Conservation (phyloP, 2,888 invertebrate species). For the Agrotis puta region DNA sequence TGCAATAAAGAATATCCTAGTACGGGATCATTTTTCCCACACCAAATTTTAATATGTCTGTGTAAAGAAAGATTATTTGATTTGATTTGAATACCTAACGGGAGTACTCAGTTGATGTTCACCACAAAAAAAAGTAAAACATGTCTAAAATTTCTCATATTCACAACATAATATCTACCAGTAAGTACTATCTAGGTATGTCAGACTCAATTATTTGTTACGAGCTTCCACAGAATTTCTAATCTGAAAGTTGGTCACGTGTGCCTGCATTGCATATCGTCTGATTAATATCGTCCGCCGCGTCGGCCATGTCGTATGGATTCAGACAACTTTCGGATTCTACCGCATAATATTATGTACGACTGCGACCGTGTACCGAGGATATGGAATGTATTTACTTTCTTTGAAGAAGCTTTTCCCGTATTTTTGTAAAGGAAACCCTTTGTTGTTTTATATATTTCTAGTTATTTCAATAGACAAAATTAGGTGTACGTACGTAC, state of each 20-base stretch:
- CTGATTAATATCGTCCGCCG: slow-evolving; percentile 85
- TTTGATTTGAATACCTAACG: too few relatives aligned
- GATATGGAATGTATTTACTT: slow-evolving; percentile 47
- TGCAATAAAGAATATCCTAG: too few relatives aligned
- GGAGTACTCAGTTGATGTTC: too few relatives aligned
- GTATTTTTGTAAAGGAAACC: background rate
- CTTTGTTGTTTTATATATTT: too few relatives aligned
- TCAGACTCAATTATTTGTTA: slow-evolving; percentile 84
- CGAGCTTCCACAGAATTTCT: slow-evolving; percentile 74
- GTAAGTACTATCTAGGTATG: slow-evolving; percentile 6
- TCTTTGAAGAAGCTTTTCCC: background rate
- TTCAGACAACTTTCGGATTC: slow-evolving; percentile 82
- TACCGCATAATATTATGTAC: slow-evolving; percentile 67
- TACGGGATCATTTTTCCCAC: too few relatives aligned
- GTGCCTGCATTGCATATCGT: slow-evolving; percentile 83
- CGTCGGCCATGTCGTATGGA: slow-evolving; percentile 72
- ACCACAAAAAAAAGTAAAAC: too few relatives aligned
- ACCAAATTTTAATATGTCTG: too few relatives aligned
- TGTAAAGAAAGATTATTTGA: too few relatives aligned
- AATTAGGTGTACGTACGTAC: too few relatives aligned
- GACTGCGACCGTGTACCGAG: slow-evolving; percentile 26
- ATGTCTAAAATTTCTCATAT: background rate
- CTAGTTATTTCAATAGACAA: too few relatives aligned
- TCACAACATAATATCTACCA: background rate
- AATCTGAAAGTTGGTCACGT: slow-evolving; percentile 78